Evolutionary conservation across 2,888 invertebrate species (phyloP), one percentile per base, ranked within the genome.

Genomic region (Parnassius apollo): DNA sequence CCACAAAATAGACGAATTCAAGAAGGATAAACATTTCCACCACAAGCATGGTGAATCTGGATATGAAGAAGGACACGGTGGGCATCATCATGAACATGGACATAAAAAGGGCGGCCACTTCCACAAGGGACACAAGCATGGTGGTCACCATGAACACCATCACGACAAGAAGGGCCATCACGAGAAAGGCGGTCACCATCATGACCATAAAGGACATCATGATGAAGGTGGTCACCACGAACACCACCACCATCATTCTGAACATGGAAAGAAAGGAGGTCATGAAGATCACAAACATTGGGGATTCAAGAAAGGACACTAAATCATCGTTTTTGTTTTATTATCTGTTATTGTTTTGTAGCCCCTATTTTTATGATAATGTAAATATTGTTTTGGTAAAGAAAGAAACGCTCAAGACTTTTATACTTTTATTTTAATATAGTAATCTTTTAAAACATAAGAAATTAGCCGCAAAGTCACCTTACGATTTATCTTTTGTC

Each of bases 21-120:
- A 96, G 80, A 96, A 96, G 80, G 94, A 96, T 74, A 96, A 96
- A 75, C 95, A 96, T 80, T 96, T 96, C 94, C 96, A 94, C 82
- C 96, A 96, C 72, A 96, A 96, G 81, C 94, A 96, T 72, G 96
- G 96, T 72, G 95, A 95, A 70, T 94, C 94, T 60, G 96, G 95
- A 0, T 94, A 93, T 76, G 95, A 96, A 79, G 95, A 95, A 75
- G 95, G 96, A 68, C 95, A 96, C 76, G 96, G 96, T 61, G 95
- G 93, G 45, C 94, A 94, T 80, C 95, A 96, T 77, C 94, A 95
- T 74, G 95, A 94, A 73, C 95, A 96, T 70, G 95, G 94, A 45
- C 95, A 95, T 87, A 95, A 96, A 84, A 95, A 96, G 86, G 96
- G 96, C 58, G 95, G 95, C 9, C 95, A 95, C 82, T 93, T 95